Evolutionary conservation across 2,797 vertebrate species (phyloP).

Genomic region (Valencia hispanica): DNA sequence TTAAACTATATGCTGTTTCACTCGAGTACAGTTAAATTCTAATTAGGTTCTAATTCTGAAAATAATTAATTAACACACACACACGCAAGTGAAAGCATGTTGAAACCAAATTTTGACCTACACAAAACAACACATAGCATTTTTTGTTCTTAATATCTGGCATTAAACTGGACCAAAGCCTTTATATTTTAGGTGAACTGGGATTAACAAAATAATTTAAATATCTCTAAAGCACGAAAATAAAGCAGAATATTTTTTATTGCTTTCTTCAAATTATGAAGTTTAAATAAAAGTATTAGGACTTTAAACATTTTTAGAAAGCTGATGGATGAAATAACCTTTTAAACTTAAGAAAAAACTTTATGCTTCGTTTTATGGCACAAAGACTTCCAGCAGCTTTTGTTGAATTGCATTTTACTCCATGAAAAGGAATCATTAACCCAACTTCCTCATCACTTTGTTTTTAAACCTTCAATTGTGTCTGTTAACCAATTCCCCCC

Average conservation of each 20-base stretch:
- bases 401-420: background rate
- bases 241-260: background rate
- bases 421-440: background rate
- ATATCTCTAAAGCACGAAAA: too few species aligned
- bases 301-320: background rate
- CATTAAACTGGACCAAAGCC: too few species aligned
- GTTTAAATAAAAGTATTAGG: background rate
- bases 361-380: background rate
- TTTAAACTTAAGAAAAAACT: background rate
- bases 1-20: background rate
- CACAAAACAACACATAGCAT: background rate
- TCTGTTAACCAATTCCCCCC: conserved; percentile 2
- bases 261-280: background rate
- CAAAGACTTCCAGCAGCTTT: background rate
- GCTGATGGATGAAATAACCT: background rate
- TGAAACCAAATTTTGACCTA: background rate
- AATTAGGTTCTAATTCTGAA: background rate
- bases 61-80: background rate
- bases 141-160: background rate
- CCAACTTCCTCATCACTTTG: conserved; percentile 10
- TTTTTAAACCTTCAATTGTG: conserved; percentile 20
- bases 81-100: background rate
- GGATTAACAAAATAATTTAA: too few species aligned
- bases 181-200: too few species aligned
- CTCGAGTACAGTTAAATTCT: background rate